Percentiles rank a stretch among this genome's conserved stretches.
phyloP scores from a whole-genome alignment of 2,113 vertebrate genomes.

The Perca schrenkii region DNA sequence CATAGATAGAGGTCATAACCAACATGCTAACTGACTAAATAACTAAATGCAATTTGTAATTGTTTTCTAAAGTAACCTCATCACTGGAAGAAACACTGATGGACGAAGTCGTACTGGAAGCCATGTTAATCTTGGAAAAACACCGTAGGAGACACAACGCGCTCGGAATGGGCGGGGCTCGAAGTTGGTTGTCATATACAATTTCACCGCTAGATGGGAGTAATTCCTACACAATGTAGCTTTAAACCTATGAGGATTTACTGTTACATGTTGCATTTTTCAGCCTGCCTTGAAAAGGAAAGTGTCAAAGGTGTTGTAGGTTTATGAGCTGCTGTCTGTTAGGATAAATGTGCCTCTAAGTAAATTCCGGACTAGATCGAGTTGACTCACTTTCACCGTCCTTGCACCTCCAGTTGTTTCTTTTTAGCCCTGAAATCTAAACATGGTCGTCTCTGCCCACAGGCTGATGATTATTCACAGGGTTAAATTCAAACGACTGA shows the following conservation, averaged over 20 bases:
- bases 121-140: too few relatives aligned
- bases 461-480: conserved; percentile 13
- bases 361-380: not conserved
- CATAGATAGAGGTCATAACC: too few relatives aligned
- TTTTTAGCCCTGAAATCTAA: not conserved
- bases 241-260: conserved; percentile 19
- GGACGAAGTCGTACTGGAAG: too few relatives aligned
- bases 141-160: too few relatives aligned
- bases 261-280: conserved; percentile 26
- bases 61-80: too few relatives aligned
- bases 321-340: conserved; percentile 34
- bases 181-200: too few relatives aligned
- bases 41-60: too few relatives aligned
- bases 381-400: conserved; percentile 13
- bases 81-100: too few relatives aligned
- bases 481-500: conserved; percentile 4
- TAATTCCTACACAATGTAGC: too few relatives aligned
- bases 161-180: too few relatives aligned
- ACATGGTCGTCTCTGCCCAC: not conserved
- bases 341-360: conserved; percentile 12
- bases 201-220: too few relatives aligned
- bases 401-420: not conserved
- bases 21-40: too few relatives aligned
- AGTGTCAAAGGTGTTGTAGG: conserved; percentile 4
- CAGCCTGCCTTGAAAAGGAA: conserved; percentile 29